phyloP scores from a whole-genome alignment of 53 echinoderm and acorn worm species.

The Crossaster papposus region DNA sequence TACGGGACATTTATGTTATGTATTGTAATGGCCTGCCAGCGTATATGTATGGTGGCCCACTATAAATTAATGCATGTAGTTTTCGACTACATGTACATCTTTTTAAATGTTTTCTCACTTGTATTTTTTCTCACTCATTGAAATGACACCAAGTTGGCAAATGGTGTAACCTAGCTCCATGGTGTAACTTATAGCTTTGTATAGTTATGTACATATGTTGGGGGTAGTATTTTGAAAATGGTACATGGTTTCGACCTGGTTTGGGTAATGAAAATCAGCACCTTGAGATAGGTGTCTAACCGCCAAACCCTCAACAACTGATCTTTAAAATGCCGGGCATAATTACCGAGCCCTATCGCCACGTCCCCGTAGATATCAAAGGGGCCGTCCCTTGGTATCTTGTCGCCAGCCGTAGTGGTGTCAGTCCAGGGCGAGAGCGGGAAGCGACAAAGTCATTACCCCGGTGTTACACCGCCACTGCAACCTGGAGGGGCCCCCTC shows the following conservation, averaged over 20 bases:
- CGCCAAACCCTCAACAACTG: slow-evolving; percentile 17
- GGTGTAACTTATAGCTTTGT: no score
- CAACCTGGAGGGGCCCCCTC: slow-evolving; percentile 25
- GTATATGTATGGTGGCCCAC: no score
- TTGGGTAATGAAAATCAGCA: background rate
- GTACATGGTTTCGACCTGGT: no score
- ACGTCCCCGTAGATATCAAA: slow-evolving; percentile 46
- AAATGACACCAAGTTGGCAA: no score
- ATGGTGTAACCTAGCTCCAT: no score
- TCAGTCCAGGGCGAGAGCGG: slow-evolving; percentile 51
- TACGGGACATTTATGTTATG: no score
- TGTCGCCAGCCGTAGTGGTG: slow-evolving; percentile 57
- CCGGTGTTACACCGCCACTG: slow-evolving; percentile 56
- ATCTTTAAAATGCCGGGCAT: slow-evolving; percentile 30
- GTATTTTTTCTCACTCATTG: no score
- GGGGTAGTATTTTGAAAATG: background rate
- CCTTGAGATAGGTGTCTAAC: background rate
- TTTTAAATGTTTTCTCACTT: no score
- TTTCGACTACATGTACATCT: no score
- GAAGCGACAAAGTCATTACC: slow-evolving; percentile 63
- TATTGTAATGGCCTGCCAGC: no score
- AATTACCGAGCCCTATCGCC: slow-evolving; percentile 34
- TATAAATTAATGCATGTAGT: no score
- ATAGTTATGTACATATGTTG: background rate
- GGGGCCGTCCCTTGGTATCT: slow-evolving; percentile 29